phyloP scores from a whole-genome alignment of 2,113 vertebrate genomes.

The Oncorhynchus kisutch region DNA sequence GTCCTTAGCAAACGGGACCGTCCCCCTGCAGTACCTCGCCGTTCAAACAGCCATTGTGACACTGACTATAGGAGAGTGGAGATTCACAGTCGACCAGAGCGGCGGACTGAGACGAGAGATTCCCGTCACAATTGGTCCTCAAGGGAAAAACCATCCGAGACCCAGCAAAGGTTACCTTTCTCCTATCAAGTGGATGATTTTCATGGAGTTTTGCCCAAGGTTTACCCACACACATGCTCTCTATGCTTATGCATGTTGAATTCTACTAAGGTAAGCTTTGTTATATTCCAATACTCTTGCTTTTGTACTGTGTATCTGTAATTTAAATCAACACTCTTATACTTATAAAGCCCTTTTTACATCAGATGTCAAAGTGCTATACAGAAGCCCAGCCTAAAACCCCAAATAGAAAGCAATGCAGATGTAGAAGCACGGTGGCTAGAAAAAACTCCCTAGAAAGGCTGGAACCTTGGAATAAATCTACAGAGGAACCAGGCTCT shows the following conservation, averaged over 20 bases:
- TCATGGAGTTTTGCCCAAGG: neutral
- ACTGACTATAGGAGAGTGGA: neutral
- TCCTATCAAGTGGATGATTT: slow-evolving; percentile 2
- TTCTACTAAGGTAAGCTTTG: neutral
- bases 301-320: neutral
- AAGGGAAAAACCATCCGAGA: neutral
- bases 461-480: too few relatives aligned
- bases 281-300: neutral
- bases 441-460: too few relatives aligned
- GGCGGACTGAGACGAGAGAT: neutral
- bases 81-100: neutral
- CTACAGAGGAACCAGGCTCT: neutral
- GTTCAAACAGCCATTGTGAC: neutral
- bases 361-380: too few relatives aligned
- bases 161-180: neutral
- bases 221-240: slow-evolving; percentile 1
- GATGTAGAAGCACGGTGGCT: too few relatives aligned
- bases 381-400: too few relatives aligned
- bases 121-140: neutral
- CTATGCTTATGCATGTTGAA: neutral
- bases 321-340: neutral
- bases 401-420: too few relatives aligned
- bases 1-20: neutral
- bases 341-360: too few relatives aligned
- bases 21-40: neutral